Evolutionary conservation across 30 jellyfish, hydroid and myxozoan species (phyloP), one percentile per base, ranked within the genome.

Genomic region (Aurelia sp.): DNA sequence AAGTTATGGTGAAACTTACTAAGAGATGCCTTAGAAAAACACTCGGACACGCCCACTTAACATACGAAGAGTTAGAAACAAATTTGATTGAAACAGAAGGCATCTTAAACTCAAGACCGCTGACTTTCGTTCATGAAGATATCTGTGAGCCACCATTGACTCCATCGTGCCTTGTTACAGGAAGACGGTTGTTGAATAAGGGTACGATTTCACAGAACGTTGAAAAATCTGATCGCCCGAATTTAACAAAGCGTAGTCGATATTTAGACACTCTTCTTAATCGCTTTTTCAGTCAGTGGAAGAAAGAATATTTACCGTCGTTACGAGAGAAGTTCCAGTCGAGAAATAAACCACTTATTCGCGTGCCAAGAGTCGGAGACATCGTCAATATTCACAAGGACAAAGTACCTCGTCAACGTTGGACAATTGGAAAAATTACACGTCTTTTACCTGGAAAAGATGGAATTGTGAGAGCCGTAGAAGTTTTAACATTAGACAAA

Each of bases 281-380:
- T 10, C 7, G 27, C 13, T 69, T 69, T 18, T 10, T 20, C 5
- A 0, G 10, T 27, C 59, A 2, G 52, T 69, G 80, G 80, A 69
- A 69, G 27, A 69, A 31, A 4, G 80, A 69, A 48, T 69, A 69
- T 69, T 69, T 69, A 24, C 35, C 80, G 35, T 22, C 80, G 20
- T 57, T 69, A 6, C 80, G 80, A 27, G 61, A 69, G 35, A 69
- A 20, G 44, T 9, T 13, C 30, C 18, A 30, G 4, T 5, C 47
- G 27, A 22, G 30, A 38, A 18, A 20, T 12, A 68, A 68, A 19
- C 20, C 80, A 31, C 9, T 69, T 12, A 69, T 40, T 40, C 10
- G 52, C 4, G 44, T 15, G 13, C 61, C 61, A 0, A 69, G 30
- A 24, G 5, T 10, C 13, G 17, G 80, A 69, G 80, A 69, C 27